Base-by-base conservation (phyloP, 2,797 vertebrate genomes). In the Trichosurus vulpecula region DNA sequence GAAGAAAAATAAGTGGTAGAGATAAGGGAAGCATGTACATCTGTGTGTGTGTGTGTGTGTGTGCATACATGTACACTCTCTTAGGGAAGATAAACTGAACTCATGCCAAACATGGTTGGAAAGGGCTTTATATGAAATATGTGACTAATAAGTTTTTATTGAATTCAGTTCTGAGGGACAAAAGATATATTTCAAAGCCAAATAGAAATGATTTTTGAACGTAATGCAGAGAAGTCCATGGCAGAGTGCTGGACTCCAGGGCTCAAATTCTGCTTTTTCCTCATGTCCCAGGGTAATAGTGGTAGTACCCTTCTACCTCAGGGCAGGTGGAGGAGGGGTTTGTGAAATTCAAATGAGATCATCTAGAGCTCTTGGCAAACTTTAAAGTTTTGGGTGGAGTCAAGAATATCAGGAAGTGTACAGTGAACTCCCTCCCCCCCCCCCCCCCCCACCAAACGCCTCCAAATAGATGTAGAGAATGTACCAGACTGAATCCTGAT, bases 61-160 rank as follows among this genome's bases (percentile, higher is more conserved):
- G 61, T 2, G 16, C n/a, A 14, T 19, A 4, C 9, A 25, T 1
- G 0, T 47, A 31, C 3, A 31, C 3, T 81, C 2, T 47, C 22
- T 81, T 81, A 81, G 22, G 22, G 19, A 27, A 81, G 66, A 81
- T 81, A 81, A 47, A 22, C n/a, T 81, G 6, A 81, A 47, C 22
- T 81, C 22, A 81, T 41, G 8, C 2, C 41, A 81, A 47, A 47
- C 81, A 47, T 81, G 41, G 2, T 47, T 81, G n/a, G 22, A 81
- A 81, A 47, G 22, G n/a, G 4, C 41, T 47, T 47, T 81, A 81
- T 25, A 81, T 81, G 19, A 81, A 81, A 81, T 47, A 27, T 47
- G 19, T 47, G 41, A 47, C 30, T 81, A 81, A 47, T 47, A 41
- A 19, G 3, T 81, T 81, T 74, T 47, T 81, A 41, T 81, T 81